Conservation (phyloP, 2,113 vertebrate species). For the Haemorhous mexicanus region DNA sequence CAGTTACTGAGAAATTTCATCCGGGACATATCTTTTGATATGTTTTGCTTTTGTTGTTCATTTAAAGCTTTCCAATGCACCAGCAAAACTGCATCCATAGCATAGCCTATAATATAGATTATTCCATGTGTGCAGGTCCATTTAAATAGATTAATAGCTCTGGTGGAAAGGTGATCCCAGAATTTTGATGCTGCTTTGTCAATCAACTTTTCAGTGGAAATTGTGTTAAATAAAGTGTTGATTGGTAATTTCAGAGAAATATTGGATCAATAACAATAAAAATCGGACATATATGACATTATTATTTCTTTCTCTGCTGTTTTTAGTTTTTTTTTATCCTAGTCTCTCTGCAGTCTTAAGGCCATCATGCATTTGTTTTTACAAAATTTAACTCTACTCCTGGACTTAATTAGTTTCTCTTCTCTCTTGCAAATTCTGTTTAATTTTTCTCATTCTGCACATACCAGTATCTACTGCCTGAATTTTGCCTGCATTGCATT, state of each 20-base stretch:
- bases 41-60: not conserved
- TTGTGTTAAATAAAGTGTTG: not conserved
- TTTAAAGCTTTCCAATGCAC: not conserved
- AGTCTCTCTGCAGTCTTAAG: not conserved
- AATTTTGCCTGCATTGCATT: accelerated
- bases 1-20: not conserved
- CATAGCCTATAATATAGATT: not conserved
- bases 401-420: not conserved
- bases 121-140: not conserved
- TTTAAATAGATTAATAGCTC: not conserved
- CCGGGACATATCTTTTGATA: not conserved
- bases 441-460: not conserved
- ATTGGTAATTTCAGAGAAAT: not conserved
- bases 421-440: not conserved
- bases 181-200: not conserved
- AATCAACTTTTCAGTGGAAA: not conserved
- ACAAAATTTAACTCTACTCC: not conserved
- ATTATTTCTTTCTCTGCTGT: not conserved
- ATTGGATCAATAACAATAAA: not conserved
- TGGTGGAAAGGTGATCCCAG: not conserved
- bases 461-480: not conserved
- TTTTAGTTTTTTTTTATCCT: not conserved
- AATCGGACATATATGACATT: not conserved
- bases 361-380: not conserved
- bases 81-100: not conserved